Conservation (phyloP, 2,113 vertebrate species). For the Lasiurus borealis region DNA sequence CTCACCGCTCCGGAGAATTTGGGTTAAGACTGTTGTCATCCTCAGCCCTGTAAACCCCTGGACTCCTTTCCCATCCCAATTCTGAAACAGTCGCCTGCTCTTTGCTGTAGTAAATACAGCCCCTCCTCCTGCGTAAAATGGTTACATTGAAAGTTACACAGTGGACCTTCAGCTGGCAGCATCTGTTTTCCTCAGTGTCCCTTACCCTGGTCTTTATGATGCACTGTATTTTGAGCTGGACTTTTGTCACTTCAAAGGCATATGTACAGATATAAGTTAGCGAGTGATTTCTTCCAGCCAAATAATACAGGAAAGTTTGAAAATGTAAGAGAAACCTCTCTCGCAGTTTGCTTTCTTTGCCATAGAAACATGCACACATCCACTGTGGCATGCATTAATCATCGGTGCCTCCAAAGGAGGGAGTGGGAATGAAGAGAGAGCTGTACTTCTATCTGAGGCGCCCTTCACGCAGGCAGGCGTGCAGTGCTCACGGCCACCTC, state of each 20-base stretch:
- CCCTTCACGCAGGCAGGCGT: background rate
- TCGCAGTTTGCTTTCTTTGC: background rate
- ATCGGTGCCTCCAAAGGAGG: background rate
- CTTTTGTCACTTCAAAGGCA: background rate
- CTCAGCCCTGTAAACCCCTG: background rate
- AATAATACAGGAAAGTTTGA: background rate
- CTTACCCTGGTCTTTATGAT: background rate
- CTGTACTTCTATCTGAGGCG: background rate
- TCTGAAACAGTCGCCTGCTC: background rate
- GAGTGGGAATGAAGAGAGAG: background rate
- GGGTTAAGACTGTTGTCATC: background rate
- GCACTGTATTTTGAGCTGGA: background rate
- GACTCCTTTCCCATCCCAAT: background rate
- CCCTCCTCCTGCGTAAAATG: background rate
- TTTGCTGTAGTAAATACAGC: background rate
- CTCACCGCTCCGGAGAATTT: background rate
- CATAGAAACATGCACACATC: background rate
- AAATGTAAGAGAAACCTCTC: background rate
- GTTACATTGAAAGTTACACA: background rate
- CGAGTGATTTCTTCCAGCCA: background rate
- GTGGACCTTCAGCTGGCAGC: background rate
- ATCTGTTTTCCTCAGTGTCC: background rate
- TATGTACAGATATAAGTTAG: conserved; percentile 13
- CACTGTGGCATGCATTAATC: background rate
- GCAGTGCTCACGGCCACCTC: background rate